Evolutionary conservation across 1,140 invertebrate species (phyloP).

Genomic region (Coboldia fuscipes): DNA sequence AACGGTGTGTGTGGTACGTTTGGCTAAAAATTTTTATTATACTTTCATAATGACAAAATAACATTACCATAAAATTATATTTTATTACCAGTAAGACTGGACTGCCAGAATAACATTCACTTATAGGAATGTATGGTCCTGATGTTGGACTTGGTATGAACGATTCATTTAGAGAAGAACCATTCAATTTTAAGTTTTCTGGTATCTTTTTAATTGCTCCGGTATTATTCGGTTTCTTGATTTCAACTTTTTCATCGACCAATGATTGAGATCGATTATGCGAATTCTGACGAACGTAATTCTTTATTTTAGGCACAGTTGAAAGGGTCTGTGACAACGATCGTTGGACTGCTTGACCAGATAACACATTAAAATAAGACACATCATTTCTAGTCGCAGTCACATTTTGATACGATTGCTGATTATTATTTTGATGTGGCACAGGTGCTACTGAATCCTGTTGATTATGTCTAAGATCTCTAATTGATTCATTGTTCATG

Average conservation of each 20-base stretch:
- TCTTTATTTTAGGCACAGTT: neutral
- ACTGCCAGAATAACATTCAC: constrained; percentile 73
- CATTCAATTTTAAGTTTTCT: constrained; percentile 15
- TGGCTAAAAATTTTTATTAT: too few relatives aligned
- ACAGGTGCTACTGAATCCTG: neutral
- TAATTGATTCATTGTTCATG: too few relatives aligned
- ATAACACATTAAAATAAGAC: too few relatives aligned
- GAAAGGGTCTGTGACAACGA: neutral
- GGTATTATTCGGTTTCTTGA: too few relatives aligned
- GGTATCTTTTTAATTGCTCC: constrained; percentile 17
- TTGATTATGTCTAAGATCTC: too few relatives aligned
- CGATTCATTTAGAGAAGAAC: constrained; percentile 12
- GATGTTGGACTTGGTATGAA: constrained; percentile 33
- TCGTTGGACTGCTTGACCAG: neutral
- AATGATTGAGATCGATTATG: neutral
- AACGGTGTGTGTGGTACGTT: constrained; percentile 15
- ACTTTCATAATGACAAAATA: too few relatives aligned
- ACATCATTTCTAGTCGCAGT: neutral
- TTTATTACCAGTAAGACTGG: constrained; percentile 17
- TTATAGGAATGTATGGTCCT: constrained; percentile 61
- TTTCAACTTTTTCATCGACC: neutral
- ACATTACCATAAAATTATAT: too few relatives aligned
- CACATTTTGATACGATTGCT: neutral
- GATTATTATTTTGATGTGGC: neutral
- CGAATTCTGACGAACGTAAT: neutral